phyloP scores from a whole-genome alignment of 2,888 invertebrate genomes.

The Acrobeloides nanus region DNA sequence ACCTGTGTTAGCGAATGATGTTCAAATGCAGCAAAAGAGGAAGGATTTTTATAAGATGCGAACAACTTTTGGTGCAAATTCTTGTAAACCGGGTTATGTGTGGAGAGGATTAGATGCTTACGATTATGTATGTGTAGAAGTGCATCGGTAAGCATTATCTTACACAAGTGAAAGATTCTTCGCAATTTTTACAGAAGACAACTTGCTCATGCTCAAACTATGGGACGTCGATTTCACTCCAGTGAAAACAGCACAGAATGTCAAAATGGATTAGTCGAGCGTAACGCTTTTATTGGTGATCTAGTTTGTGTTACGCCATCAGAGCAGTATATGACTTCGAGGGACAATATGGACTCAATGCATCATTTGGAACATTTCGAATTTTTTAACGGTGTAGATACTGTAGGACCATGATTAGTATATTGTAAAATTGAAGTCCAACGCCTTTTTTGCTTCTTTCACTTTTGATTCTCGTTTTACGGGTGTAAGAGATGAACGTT shows the following conservation, averaged over 20 bases:
- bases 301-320: constrained; percentile 23
- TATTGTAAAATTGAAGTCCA: too few relatives aligned
- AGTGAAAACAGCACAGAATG: constrained; percentile 20
- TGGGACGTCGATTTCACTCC: constrained; percentile 5
- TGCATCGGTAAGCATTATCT: constrained; percentile 7
- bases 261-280: constrained; percentile 20
- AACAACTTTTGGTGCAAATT: constrained; percentile 39
- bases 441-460: too few relatives aligned
- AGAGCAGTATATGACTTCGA: constrained; percentile 19
- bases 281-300: constrained; percentile 32
- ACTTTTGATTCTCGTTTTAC: too few relatives aligned
- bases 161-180: too few relatives aligned
- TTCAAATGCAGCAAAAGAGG: constrained; percentile 15
- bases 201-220: constrained; percentile 4
- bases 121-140: constrained; percentile 47
- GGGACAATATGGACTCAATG: constrained; percentile 26
- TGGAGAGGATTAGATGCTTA: constrained; percentile 49
- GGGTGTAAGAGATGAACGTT: too few relatives aligned
- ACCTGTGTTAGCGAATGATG: constrained; percentile 1
- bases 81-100: constrained; percentile 34
- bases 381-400: constrained; percentile 53
- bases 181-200: constrained; percentile 5
- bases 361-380: constrained; percentile 30
- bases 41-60: constrained; percentile 17
- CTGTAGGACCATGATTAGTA: too few relatives aligned